Conservation (phyloP, 2,797 vertebrate species). For the Jordanella pulchra region DNA sequence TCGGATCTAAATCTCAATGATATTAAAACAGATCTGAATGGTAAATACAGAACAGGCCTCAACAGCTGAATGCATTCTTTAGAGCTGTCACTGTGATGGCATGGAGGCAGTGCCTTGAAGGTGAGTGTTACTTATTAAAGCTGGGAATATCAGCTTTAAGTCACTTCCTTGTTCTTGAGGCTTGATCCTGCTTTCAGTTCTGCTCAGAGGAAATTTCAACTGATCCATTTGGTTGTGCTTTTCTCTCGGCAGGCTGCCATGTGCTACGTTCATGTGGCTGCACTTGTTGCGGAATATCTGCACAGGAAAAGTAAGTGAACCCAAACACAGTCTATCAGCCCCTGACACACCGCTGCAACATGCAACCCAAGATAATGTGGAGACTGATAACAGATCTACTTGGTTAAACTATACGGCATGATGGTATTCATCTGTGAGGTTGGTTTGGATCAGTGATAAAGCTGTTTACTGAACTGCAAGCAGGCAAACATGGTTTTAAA, state of each 20-base stretch:
- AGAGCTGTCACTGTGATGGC: not conserved
- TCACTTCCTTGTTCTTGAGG: not conserved
- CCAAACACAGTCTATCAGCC: not conserved
- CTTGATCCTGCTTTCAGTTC: not conserved
- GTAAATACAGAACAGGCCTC: too few relatives aligned
- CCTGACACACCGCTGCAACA: too few relatives aligned
- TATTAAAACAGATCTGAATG: too few relatives aligned
- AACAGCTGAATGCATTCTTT: not conserved
- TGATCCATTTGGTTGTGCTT: not conserved
- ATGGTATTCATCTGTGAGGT: too few relatives aligned
- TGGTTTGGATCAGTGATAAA: not conserved
- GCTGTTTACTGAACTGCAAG: not conserved
- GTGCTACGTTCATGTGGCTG: constrained; percentile 94
- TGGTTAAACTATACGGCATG: not conserved
- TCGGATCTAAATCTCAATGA: too few relatives aligned
- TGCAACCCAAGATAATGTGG: not conserved
- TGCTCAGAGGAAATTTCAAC: not conserved
- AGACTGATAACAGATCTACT: too few relatives aligned
- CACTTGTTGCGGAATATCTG: constrained; percentile 94
- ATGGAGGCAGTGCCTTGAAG: not conserved
- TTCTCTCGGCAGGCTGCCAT: constrained; percentile 88
- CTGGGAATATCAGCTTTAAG: not conserved
- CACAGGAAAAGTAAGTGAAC: constrained; percentile 91
- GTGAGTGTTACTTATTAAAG: not conserved
- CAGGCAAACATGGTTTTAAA: not conserved